Evolutionary conservation across 2,113 vertebrate species (phyloP), one percentile per base, ranked within the genome.

Genomic region (Vireo altiloquus): DNA sequence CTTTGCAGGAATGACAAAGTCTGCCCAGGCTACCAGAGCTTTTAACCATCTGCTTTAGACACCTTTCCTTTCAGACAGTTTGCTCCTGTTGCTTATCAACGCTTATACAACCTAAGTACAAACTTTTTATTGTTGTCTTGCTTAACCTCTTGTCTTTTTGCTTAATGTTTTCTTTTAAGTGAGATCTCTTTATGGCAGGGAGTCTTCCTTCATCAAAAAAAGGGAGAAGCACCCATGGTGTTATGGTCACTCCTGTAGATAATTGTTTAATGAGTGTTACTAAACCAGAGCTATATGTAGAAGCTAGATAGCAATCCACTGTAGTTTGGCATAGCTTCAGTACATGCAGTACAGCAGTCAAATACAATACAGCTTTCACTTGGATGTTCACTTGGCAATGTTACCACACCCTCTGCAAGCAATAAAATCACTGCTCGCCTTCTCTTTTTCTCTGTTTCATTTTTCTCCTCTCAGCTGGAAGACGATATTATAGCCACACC

Each of bases 401-500:
- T 25, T 57, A 57, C 37, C 17, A 54, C 33, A 5, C 4, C 4
- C 21, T 83, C 63, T 52, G 39, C 40, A 74, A 90, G 33, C 25
- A 72, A 37, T 31, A 52, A 92, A 92, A 28, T 18, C 40, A 82
- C 44, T 60, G 54, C 65, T 64, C 69, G 40, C 25, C 35, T 92
- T 86, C 87, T 95, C 35, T 33, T 49, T 54, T 52, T 72, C 39
- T 61, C 40, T 92, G 28, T 82, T 79, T 33, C 5, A 2, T 49
- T 56, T 52, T 27, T 8, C 23, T 9, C 19, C 31, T 60, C 35
- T n/a, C 91, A 98, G 98, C 96, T 98, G 64, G 98, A 98, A 97
- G 98, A 98, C 94, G 98, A 98, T 89, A 98, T 98, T 89, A 69
- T 98, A 94, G 98, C 98, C 81, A 98, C 94, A 76, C 66, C 96